Base-by-base conservation (phyloP, 2,797 vertebrate species). In the Premnoplex brunnescens region DNA sequence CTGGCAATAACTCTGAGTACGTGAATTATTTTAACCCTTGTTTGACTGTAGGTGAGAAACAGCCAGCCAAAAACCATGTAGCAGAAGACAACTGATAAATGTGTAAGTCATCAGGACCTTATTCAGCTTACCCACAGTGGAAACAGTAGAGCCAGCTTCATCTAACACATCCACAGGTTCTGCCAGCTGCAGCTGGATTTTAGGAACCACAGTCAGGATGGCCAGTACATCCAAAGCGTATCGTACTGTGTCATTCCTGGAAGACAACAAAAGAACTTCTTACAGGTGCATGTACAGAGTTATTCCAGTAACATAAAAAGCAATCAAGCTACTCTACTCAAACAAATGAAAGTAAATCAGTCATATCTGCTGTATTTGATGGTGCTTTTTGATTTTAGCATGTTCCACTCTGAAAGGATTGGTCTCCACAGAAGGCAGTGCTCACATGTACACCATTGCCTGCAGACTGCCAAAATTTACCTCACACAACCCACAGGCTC, bases 171-270 rank as follows among this genome's bases (percentile, higher is more conserved):
- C 98, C 68, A 99, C 99, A 52, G 99, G 98, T 94, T 99, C 99
- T 52, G 99, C 98, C 98, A 99, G 95, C 86, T 99, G 96, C 68
- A 99, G 97, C 97, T 99, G 99, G 56, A 99, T 99, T 98, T 99
- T 99, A 92, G 99, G 99, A 90, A 99, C 99, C 64, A 99, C 99
- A 14, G 99, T 99, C 85, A 99, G 98, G 93, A 99, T 99, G 84
- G 99, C 99, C 76, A 99, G 97, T 67, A 99, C 99, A 97, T 99
- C 99, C 93, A 99, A 98, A 76, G 99, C 99, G 34, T 99, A 99
- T 36, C 99, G 99, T 72, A 99, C 99, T 2, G 99, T 99, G 91
- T 99, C 99, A 76, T 99, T 99, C 98, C 99, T 99, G 63, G 37
- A 91, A 95, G 73, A 82, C 48, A 89, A 52, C 77, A 92, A 56